These are phyloP conservation scores for Pinna nobilis DNA, from an alignment of 1,140 invertebrate genomes.

Conservation along the genomic window DNA sequence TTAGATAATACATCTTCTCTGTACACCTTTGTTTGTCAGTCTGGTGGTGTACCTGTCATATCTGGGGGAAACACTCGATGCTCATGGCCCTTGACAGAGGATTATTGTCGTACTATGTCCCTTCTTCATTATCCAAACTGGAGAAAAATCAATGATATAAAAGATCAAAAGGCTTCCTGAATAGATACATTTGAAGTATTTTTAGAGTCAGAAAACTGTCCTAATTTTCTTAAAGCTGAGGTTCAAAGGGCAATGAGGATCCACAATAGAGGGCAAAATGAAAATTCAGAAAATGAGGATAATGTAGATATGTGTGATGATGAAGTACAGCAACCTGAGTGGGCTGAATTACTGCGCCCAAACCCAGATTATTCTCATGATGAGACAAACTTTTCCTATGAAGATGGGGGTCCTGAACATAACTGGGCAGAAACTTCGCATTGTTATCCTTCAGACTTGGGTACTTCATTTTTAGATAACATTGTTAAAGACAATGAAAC, in stretches of 20 bases:
- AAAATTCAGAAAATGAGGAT: too few relatives aligned
- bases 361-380: slow-evolving; percentile 12
- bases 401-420: slow-evolving; percentile 41
- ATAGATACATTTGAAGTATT: slow-evolving; percentile 25
- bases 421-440: slow-evolving; percentile 17
- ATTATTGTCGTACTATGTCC: slow-evolving; percentile 25
- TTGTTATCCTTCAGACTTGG: slow-evolving; percentile 7
- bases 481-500: background rate
- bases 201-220: slow-evolving; percentile 23
- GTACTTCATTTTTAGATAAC: background rate
- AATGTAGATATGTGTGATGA: too few relatives aligned
- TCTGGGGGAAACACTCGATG: slow-evolving; percentile 8
- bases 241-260: slow-evolving; percentile 29
- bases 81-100: slow-evolving; percentile 32
- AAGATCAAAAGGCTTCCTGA: slow-evolving; percentile 18
- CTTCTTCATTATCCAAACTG: slow-evolving; percentile 39
- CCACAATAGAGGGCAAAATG: too few relatives aligned
- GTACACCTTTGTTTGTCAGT: slow-evolving; percentile 26
- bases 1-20: slow-evolving; percentile 7
- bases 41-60: slow-evolving; percentile 36
- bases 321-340: slow-evolving; percentile 29
- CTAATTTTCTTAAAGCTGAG: slow-evolving; percentile 49
- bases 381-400: slow-evolving; percentile 13
- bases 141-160: slow-evolving; percentile 32
- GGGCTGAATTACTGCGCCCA: slow-evolving; percentile 35